Evolutionary conservation across 2,888 invertebrate species (phyloP).

Genomic region (Acanthosoma haemorrhoidale): DNA sequence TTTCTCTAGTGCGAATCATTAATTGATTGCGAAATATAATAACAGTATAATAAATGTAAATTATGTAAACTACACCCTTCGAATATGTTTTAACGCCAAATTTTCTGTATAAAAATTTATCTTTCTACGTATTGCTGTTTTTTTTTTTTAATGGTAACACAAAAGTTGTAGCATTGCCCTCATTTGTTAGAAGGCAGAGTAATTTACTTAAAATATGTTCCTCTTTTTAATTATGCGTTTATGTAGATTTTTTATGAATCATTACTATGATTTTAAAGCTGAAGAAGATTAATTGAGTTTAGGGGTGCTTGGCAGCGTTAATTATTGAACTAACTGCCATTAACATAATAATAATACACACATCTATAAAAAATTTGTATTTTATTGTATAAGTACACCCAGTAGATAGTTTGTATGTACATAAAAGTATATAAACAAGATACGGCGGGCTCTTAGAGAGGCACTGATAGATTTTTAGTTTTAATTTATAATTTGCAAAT

Average conservation of each 20-base stretch:
- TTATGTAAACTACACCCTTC: no score
- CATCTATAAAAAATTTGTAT: conserved; percentile 18
- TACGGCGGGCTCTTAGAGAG: conserved; percentile 12
- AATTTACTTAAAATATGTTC: background rate
- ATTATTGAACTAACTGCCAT: conserved; percentile 19
- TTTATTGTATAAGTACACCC: background rate
- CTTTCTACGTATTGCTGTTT: no score
- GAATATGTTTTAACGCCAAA: no score
- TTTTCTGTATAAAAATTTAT: no score
- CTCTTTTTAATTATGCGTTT: background rate
- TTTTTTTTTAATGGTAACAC: no score
- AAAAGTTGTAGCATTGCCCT: no score
- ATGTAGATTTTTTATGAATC: background rate
- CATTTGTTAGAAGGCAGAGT: background rate
- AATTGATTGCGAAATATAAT: no score
- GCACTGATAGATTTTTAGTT: conserved; percentile 20
- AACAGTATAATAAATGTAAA: no score
- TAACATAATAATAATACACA: background rate
- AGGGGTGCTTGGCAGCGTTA: conserved; percentile 23
- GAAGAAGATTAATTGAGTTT: background rate
- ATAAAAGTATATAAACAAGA: background rate
- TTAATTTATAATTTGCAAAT: background rate
- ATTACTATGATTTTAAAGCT: background rate
- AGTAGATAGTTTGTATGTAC: background rate
- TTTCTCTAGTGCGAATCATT: no score